These are phyloP conservation scores for Leucophora obtusa DNA, from an alignment of 2,888 invertebrate species.

Conservation along the genomic window DNA sequence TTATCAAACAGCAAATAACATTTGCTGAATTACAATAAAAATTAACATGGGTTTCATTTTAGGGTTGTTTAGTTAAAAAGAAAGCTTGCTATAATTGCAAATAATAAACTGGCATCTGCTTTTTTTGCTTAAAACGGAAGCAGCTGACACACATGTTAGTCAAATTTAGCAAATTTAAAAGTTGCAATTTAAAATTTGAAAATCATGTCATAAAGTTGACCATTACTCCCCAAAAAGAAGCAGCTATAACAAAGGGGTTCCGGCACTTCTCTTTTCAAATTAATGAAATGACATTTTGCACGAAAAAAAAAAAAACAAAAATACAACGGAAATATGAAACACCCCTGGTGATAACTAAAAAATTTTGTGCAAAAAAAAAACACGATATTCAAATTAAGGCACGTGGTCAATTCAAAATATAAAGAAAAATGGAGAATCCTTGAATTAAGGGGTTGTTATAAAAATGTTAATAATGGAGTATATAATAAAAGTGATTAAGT, in stretches of 20 bases:
- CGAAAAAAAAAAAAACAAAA: neutral
- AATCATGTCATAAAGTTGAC: slow-evolving; percentile 48
- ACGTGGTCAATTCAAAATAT: slow-evolving; percentile 15
- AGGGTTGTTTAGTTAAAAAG: neutral
- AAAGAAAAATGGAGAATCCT: neutral
- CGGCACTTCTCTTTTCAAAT: neutral
- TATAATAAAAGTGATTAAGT: no score
- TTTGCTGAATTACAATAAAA: neutral
- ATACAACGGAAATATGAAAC: slow-evolving; percentile 7
- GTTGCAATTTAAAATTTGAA: slow-evolving; percentile 34
- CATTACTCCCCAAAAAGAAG: neutral
- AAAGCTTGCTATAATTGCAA: neutral
- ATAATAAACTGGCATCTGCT: neutral
- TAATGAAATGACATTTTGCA: neutral
- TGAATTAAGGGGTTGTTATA: neutral
- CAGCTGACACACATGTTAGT: slow-evolving; percentile 42
- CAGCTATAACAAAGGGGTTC: neutral
- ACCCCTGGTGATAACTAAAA: slow-evolving; percentile 20
- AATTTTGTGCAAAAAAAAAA: slow-evolving; percentile 1
- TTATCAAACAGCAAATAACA: neutral
- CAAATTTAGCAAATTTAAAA: slow-evolving; percentile 15
- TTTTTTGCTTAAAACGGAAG: slow-evolving; percentile 20
- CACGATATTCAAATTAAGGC: slow-evolving; percentile 14
- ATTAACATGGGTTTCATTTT: neutral
- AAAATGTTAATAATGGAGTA: no score